Evolutionary conservation across 2,888 invertebrate species (phyloP).

Genomic region (Hipparchia sbordonii): DNA sequence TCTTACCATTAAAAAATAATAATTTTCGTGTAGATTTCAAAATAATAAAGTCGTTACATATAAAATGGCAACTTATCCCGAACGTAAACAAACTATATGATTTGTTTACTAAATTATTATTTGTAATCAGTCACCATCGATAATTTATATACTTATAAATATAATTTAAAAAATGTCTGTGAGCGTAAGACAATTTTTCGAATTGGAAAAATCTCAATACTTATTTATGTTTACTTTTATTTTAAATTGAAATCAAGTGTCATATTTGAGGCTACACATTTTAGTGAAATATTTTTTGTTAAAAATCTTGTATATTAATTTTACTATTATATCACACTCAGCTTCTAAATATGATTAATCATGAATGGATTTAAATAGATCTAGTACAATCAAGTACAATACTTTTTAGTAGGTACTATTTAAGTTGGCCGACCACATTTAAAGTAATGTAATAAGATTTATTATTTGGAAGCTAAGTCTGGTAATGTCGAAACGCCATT

Average conservation of each 20-base stretch:
- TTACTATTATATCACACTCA: conserved; percentile 7
- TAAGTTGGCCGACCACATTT: too few relatives aligned
- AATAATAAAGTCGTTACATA: background rate
- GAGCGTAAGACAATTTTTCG: background rate
- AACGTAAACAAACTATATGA: background rate
- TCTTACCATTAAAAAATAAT: background rate
- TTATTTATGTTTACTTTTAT: background rate
- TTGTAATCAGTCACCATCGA: too few relatives aligned
- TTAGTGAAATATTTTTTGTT: conserved; percentile 29
- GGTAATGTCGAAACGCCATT: conserved; percentile 6
- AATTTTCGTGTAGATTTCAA: too few relatives aligned
- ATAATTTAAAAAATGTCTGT: too few relatives aligned
- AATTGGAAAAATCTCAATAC: background rate
- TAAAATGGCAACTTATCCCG: background rate
- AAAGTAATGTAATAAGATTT: background rate
- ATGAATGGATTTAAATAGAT: background rate
- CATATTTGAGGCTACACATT: conserved; percentile 46
- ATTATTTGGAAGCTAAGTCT: conserved; percentile 10
- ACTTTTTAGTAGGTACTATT: background rate
- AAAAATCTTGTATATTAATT: conserved; percentile 11
- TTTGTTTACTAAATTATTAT: background rate
- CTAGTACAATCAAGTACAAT: background rate
- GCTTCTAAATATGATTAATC: conserved; percentile 1
- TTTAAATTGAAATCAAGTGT: conserved; percentile 32
- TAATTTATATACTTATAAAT: too few relatives aligned